These are phyloP conservation scores for Leucania comma DNA, from an alignment of 2,888 invertebrate genomes.

Conservation along the genomic window DNA sequence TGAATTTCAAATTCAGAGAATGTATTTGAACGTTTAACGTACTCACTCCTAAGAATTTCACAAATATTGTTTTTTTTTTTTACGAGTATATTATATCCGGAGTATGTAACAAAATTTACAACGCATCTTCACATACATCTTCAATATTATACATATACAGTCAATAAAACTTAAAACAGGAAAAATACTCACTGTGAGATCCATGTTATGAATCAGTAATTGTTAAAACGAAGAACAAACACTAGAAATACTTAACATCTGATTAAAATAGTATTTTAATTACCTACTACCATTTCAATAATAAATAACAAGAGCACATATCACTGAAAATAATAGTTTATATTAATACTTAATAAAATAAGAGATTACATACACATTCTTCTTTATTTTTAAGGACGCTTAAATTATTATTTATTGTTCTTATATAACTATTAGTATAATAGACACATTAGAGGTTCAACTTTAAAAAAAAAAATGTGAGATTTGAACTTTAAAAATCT, in stretches of 20 bases:
- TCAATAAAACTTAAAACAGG: background rate
- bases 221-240: too few species aligned
- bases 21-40: background rate
- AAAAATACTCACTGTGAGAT: background rate
- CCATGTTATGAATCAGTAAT: background rate
- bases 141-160: background rate
- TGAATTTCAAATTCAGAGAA: slow-evolving; percentile 8
- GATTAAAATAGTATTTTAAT: background rate
- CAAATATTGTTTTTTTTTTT: background rate
- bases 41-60: background rate
- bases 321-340: slow-evolving; percentile 36
- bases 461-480: too few species aligned
- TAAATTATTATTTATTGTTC: slow-evolving; percentile 1
- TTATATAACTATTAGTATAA: slow-evolving; percentile 20
- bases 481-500: background rate
- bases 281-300: background rate
- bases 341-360: slow-evolving; percentile 24
- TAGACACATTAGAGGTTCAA: background rate
- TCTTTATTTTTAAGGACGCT: background rate
- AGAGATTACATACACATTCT: background rate
- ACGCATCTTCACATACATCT: background rate
- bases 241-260: too few species aligned
- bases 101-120: background rate
- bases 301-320: slow-evolving; percentile 32
- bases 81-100: background rate